Percentiles rank a stretch among this genome's conserved stretches.
Conservation (phyloP, 2,888 invertebrate genomes). For the Dasypogon diadema region DNA sequence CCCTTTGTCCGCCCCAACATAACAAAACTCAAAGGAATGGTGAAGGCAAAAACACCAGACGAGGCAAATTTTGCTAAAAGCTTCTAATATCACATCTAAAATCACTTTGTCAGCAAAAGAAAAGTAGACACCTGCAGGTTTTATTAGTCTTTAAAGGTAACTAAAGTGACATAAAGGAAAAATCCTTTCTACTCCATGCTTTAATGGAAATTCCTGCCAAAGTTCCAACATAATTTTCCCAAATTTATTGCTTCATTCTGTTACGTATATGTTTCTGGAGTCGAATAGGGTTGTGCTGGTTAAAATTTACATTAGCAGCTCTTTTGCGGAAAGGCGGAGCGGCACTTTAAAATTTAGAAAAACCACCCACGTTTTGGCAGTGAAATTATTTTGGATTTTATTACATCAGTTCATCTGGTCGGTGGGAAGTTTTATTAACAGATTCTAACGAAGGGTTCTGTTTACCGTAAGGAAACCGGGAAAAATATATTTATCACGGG, state of each 20-base stretch:
- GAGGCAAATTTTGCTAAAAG: neutral
- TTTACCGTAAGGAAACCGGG: neutral
- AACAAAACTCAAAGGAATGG: neutral
- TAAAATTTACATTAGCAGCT: constrained; percentile 47
- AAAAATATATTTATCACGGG: neutral
- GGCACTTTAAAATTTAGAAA: constrained; percentile 8
- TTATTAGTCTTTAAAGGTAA: constrained; percentile 25
- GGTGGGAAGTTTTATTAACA: neutral
- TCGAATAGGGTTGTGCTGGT: constrained; percentile 9
- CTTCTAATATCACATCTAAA: constrained; percentile 30
- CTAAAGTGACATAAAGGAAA: constrained; percentile 38
- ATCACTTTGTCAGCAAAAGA: constrained; percentile 29
- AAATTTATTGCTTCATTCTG: constrained; percentile 43
- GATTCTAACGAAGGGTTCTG: neutral
- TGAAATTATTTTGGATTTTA: constrained; percentile 10
- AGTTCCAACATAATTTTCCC: constrained; percentile 30
- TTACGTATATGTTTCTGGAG: constrained; percentile 18
- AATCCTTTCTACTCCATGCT: constrained; percentile 25
- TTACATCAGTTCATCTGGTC: neutral
- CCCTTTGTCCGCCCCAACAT: neutral
- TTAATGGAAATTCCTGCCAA: constrained; percentile 28
- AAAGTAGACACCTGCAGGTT: constrained; percentile 23
- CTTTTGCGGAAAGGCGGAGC: constrained; percentile 24
- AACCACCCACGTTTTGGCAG: neutral
- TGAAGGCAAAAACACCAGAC: neutral